These are phyloP conservation scores for Syngnathus typhle DNA, from an alignment of 2,113 vertebrate genomes.

Conservation along the genomic window DNA sequence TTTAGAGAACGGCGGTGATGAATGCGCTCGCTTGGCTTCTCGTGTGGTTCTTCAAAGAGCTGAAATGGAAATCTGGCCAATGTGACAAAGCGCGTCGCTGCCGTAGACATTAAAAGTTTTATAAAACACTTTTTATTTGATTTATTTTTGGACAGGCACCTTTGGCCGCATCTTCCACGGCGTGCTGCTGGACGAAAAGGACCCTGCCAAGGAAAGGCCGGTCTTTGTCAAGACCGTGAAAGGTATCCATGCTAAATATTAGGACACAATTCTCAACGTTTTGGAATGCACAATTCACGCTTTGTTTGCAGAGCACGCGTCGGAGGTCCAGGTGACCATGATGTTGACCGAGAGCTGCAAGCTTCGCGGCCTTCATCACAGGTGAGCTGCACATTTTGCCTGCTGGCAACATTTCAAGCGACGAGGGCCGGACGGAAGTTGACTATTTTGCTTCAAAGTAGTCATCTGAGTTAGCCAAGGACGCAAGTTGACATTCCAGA, in stretches of 20 bases:
- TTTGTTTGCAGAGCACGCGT: constrained; percentile 82
- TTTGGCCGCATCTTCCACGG: constrained; percentile 98
- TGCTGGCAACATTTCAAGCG: neutral
- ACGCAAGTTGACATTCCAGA: neutral
- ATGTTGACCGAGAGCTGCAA: constrained; percentile 99
- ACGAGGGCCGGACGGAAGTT: neutral
- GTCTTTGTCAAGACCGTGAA: constrained; percentile 97
- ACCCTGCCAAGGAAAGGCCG: constrained; percentile 90
- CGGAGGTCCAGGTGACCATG: constrained; percentile 97
- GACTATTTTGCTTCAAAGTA: neutral
- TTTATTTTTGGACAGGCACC: constrained; percentile 76
- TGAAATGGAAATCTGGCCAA: constrained; percentile 33
- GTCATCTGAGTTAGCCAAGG: neutral
- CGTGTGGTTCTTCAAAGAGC: constrained; percentile 7
- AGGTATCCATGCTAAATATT: constrained; percentile 70
- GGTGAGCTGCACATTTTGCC: constrained; percentile 64
- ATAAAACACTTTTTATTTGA: too few species aligned
- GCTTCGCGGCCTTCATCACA: constrained; percentile 94
- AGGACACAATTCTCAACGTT: too few species aligned
- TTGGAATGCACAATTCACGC: neutral
- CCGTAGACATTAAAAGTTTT: constrained; percentile 32
- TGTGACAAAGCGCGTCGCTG: constrained; percentile 15
- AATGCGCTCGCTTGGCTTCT: constrained; percentile 24
- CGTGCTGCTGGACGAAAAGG: constrained; percentile 91
- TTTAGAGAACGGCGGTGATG: constrained; percentile 49